Base-by-base conservation (phyloP, 1,140 invertebrate species). In the Drosophila pectinifera region DNA sequence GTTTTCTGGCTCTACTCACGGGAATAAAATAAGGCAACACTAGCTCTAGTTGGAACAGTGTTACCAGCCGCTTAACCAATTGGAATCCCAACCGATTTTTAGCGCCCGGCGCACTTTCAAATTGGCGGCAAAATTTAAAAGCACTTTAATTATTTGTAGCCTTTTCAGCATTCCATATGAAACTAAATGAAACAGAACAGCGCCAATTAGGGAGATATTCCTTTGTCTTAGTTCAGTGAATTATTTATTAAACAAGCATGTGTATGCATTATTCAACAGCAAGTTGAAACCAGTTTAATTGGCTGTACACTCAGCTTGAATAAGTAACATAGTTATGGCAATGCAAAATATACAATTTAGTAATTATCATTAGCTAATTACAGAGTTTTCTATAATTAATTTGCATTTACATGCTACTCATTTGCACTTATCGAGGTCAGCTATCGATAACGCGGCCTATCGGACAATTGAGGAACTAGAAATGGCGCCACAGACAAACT, bases 1-100 rank as follows among this genome's bases (percentile, higher is more conserved):
- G 45, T 73, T 81, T 81, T 80, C 61, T 76, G 73, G 78, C 69
- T 75, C 73, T 69, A 38, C 22, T 59, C 43, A 36, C 56, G 56
- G 36, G 13, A 62, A 51, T 49, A 49, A 51, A 51, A 51, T 34
- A 58, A 58, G 55, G 55, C 55, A 36, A 48, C 56, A 67, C 56
- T 65, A 46, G 28, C 45, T 42, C 62, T 46, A 28, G 56, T 36
- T 61, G 31, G 42, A 34, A 13, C 56, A 46, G 42, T 65, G 56
- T 65, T 38, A 36, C 57, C 57, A 61, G 57, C 31, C 22, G 22
- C 11, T 5, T 5, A 3, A 8, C 31, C 13, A 13, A 26, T 28
- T n/a, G 7, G 20, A 16, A 51, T 24, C 18, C 11, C 43, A 5
- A 4, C 8, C 22, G 45, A 48, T 26, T 26, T 4, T 16, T 11